Evolutionary conservation across 2,888 invertebrate species (phyloP).

Genomic region (Myopa tessellatipennis): DNA sequence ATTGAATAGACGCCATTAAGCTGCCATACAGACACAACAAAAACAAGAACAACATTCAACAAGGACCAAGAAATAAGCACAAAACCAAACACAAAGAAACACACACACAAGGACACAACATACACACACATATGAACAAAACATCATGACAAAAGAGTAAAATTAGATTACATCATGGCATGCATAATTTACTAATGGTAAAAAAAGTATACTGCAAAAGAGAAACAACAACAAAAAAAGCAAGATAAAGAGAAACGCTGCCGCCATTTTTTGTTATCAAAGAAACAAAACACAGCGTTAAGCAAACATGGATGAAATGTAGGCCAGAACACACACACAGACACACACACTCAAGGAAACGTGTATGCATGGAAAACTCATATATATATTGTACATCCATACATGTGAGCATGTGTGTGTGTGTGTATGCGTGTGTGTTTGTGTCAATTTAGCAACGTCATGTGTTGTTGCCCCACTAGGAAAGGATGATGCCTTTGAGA

Average conservation of each 20-base stretch:
- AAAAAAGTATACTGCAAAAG: not conserved
- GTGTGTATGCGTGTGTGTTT: too few relatives aligned
- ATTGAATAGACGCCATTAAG: slow-evolving; percentile 5
- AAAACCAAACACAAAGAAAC: not conserved
- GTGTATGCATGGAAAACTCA: not conserved
- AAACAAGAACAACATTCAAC: not conserved
- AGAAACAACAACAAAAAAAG: not conserved
- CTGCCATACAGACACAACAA: not conserved
- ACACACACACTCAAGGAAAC: not conserved
- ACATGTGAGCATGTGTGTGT: not conserved
- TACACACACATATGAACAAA: not conserved
- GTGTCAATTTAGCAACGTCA: too few relatives aligned
- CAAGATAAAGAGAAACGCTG: not conserved
- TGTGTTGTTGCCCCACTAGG: too few relatives aligned
- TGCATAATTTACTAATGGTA: slow-evolving; percentile 29
- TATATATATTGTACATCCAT: too few relatives aligned
- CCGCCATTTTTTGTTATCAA: slow-evolving; percentile 21
- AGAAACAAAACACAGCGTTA: not conserved
- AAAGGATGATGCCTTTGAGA: too few relatives aligned
- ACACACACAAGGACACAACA: not conserved
- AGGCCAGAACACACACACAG: slow-evolving; percentile 16
- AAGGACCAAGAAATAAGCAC: not conserved
- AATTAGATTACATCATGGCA: slow-evolving; percentile 35
- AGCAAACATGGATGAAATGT: slow-evolving; percentile 19
- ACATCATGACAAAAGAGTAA: slow-evolving; percentile 7